A percentile compares a stretch with the other conserved stretches of the same genome.
Evolutionary conservation across 2,797 vertebrate species (phyloP).

Genomic region (Urocyon cinereoargenteus): DNA sequence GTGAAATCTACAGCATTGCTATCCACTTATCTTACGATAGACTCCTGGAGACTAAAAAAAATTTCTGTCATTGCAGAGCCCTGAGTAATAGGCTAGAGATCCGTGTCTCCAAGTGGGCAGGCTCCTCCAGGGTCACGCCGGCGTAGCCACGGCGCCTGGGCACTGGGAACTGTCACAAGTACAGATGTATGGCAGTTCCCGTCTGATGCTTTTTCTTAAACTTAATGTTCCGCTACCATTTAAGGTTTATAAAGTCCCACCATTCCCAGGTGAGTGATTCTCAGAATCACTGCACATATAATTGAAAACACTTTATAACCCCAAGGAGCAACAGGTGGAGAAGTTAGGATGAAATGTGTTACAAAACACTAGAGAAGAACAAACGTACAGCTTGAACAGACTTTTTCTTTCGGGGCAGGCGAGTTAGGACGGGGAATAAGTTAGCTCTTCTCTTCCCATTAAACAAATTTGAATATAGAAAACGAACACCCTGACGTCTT

Average conservation of each 20-base stretch:
- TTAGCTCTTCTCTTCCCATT: neutral
- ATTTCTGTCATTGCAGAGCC: conserved; percentile 27
- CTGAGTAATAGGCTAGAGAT: neutral
- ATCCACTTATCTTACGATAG: conserved; percentile 68
- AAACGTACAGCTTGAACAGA: neutral
- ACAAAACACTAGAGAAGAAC: neutral
- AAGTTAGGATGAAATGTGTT: neutral
- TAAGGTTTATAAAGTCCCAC: conserved; percentile 58
- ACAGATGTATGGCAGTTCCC: neutral
- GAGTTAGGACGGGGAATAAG: neutral
- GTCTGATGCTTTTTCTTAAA: conserved; percentile 41
- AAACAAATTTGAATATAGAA: neutral
- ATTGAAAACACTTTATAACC: conserved; percentile 67
- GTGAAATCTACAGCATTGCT: conserved; percentile 63
- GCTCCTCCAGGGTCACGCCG: neutral
- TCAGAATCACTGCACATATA: conserved; percentile 63
- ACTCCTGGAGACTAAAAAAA: conserved; percentile 63
- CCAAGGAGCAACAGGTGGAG: conserved; percentile 61
- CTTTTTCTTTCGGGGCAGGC: neutral
- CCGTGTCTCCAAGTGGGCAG: neutral
- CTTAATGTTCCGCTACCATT: conserved; percentile 50
- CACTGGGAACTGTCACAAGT: neutral
- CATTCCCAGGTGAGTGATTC: conserved; percentile 66
- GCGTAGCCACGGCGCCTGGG: neutral
- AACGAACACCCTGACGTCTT: neutral